Conservation (phyloP, 2,888 invertebrate species). For the Quadriops clusia region DNA sequence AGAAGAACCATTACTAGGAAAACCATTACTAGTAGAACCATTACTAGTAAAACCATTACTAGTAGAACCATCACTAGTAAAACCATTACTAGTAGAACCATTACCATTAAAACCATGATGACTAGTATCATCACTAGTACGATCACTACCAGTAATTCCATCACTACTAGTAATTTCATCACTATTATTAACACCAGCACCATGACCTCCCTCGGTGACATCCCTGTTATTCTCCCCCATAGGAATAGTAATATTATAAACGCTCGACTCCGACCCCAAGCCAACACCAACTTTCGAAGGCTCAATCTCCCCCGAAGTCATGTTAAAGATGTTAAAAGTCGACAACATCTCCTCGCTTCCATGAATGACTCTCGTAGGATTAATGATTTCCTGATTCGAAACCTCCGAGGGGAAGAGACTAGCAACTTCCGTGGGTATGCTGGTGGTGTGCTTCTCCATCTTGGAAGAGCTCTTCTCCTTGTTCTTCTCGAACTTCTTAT, state of each 20-base stretch:
- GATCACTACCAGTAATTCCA: constrained; percentile 7
- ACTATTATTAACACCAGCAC: constrained; percentile 8
- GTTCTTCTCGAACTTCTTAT: constrained; percentile 30
- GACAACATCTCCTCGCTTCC: too few species aligned
- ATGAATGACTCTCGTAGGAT: too few species aligned
- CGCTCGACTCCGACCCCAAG: constrained; percentile 3
- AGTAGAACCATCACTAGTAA: too few species aligned
- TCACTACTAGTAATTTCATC: constrained; percentile 2
- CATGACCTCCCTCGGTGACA: constrained; percentile 6
- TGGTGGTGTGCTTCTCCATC: constrained; percentile 27
- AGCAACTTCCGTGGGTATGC: constrained; percentile 8
- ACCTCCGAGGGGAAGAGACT: neutral
- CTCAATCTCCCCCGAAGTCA: too few species aligned
- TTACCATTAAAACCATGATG: constrained; percentile 2
- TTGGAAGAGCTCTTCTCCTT: constrained; percentile 32
- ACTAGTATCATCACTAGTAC: constrained; percentile 8
- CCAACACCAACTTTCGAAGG: too few species aligned
- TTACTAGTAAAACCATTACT: too few species aligned
- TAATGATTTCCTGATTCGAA: too few species aligned
- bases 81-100: too few species aligned
- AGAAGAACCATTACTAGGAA: too few species aligned
- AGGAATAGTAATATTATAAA: constrained; percentile 3
- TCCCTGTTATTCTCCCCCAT: too few species aligned
- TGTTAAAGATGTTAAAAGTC: too few species aligned
- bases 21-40: too few species aligned